Evolutionary conservation across 2,888 invertebrate species (phyloP).

Genomic region (Sinotaia quadrata): DNA sequence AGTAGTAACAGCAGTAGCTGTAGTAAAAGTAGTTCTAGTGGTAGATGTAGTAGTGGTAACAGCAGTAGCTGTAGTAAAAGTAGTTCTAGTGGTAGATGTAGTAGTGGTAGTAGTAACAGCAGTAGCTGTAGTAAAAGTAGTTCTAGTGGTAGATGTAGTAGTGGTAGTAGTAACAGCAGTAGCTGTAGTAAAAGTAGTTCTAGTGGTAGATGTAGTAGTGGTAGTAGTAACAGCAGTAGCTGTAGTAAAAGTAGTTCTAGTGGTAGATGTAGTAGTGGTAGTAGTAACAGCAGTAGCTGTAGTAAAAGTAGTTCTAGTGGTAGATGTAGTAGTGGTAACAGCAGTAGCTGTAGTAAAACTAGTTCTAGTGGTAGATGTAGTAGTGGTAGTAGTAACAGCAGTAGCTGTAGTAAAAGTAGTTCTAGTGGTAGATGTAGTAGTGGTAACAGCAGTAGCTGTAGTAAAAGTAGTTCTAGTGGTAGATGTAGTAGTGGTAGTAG

Average conservation of each 20-base stretch:
- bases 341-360: background rate
- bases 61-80: background rate
- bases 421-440: background rate
- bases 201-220: background rate
- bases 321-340: background rate
- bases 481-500: no score
- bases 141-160: background rate
- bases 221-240: background rate
- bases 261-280: background rate
- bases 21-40: no score
- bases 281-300: no score
- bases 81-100: background rate
- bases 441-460: background rate
- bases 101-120: background rate
- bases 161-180: background rate
- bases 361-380: background rate
- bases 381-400: background rate
- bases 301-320: background rate
- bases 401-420: background rate
- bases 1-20: no score
- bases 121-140: background rate
- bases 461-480: background rate
- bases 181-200: background rate
- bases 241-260: background rate
- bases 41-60: background rate